Percentiles rank a stretch among this genome's conserved stretches.
These are phyloP conservation scores for Takifugu flavidus DNA, from an alignment of 2,113 vertebrate genomes.

Conservation along the genomic window DNA sequence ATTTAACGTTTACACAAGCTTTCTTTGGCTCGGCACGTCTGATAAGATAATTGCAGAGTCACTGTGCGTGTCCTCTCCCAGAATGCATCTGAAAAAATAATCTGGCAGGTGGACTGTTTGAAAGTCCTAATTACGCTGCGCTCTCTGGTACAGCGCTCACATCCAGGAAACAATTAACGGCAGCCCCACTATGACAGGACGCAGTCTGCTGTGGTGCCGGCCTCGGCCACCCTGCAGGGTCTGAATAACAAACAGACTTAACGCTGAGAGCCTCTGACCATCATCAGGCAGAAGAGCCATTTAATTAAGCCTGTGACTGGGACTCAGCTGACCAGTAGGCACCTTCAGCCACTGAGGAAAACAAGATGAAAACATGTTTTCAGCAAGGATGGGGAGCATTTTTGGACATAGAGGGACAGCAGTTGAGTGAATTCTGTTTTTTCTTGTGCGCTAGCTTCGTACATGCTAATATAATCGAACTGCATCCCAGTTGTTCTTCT, in stretches of 20 bases:
- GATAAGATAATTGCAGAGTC: slow-evolving; percentile 28
- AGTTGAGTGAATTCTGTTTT: not conserved
- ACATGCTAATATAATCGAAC: slow-evolving; percentile 9
- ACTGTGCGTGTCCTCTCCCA: slow-evolving; percentile 6
- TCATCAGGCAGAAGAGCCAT: slow-evolving; percentile 1
- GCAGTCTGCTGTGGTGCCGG: slow-evolving; percentile 38
- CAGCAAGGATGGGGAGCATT: too few species aligned
- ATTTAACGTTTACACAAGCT: slow-evolving; percentile 1
- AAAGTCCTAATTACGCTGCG: slow-evolving; percentile 53
- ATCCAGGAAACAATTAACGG: slow-evolving; percentile 64
- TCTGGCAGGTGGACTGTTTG: slow-evolving; percentile 50
- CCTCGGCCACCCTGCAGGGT: slow-evolving; percentile 35
- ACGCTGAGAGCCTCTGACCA: slow-evolving; percentile 11
- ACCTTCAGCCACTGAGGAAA: not conserved
- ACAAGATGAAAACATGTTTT: not conserved
- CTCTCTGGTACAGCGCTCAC: slow-evolving; percentile 50
- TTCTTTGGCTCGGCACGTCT: slow-evolving; percentile 2
- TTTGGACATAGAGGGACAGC: too few species aligned
- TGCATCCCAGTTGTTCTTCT: slow-evolving; percentile 1
- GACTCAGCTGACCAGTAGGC: not conserved
- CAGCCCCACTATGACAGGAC: slow-evolving; percentile 53
- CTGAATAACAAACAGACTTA: slow-evolving; percentile 27
- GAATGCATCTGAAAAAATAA: slow-evolving; percentile 2
- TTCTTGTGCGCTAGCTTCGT: not conserved
- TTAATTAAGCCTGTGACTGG: not conserved